Base-by-base conservation (phyloP, 2,113 vertebrate species). In the Pterocles burchelli region DNA sequence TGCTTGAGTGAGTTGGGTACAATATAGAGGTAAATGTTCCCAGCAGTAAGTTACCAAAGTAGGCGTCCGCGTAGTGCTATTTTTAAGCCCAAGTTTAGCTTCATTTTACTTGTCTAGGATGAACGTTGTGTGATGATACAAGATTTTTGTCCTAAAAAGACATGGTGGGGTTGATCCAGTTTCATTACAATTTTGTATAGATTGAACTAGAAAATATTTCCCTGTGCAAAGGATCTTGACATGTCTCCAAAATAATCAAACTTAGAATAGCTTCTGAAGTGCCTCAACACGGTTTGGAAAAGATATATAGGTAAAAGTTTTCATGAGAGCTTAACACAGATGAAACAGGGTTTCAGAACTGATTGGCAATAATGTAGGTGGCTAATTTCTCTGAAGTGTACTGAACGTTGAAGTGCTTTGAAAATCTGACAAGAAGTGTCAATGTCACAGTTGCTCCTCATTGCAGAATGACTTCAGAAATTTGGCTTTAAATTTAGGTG, bases 301-400 rank as follows among this genome's bases (percentile, higher is more conserved):
- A 93, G 63, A 20, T 2, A 11, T 36, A 67, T 13, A 89, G 86
- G 36, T 75, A 85, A 84, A 90, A 61, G n/a, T 48, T 92, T 92
- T 92, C 61, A 41, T 26, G 54, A 82, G 66, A 65, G 45, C 61
- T 95, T 89, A 94, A 71, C 24, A 22, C 9, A 95, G 71, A 79
- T 90, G 66, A 92, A 93, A 71, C 45, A 51, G 34, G 14, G 28
- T 75, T 90, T 95, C 77, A 73, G 62, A 92, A 72, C 49, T 81
- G 84, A 84, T 72, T 84, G 38, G 61, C 65, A 78, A 34, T 92
- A 87, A 89, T 84, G 28, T 61, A 89, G 70, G 45, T 94, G 84
- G 31, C 61, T 93, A 92, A 92, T 94, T 91, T 94, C 80, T 92
- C 80, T 93, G 80, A 94, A 95, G 74, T 75, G 49, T 57, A 24